Percentiles rank a stretch among this genome's conserved stretches.
Evolutionary conservation across 2,888 invertebrate genomes (phyloP).

Genomic region (Hypsopygia costalis): DNA sequence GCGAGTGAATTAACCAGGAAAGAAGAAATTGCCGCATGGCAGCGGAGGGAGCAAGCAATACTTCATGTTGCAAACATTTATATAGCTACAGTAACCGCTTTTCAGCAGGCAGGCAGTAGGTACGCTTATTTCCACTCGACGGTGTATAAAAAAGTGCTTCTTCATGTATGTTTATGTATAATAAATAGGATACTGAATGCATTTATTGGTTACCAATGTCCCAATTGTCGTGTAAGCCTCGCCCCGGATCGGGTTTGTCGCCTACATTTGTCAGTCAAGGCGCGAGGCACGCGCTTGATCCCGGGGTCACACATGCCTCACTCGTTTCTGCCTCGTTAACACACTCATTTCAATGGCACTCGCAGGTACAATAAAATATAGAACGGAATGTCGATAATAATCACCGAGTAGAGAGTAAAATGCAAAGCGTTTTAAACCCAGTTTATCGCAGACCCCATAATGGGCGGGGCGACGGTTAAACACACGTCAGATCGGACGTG

Average conservation of each 20-base stretch:
- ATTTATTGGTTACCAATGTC: no score
- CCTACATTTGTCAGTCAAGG: constrained; percentile 44
- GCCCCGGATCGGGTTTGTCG: constrained; percentile 36
- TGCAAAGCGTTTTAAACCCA: constrained; percentile 15
- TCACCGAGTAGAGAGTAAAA: constrained; percentile 14
- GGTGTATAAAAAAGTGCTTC: no score
- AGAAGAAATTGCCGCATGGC: no score
- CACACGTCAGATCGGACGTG: constrained; percentile 22
- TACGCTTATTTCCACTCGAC: no score
- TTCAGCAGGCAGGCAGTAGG: no score
- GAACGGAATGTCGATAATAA: constrained; percentile 24
- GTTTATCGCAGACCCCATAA: constrained; percentile 17
- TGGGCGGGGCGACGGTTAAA: constrained; percentile 24
- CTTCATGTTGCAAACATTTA: no score
- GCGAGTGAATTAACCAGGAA: no score
- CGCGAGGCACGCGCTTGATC: constrained; percentile 51
- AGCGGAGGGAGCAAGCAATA: no score
- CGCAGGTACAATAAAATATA: constrained; percentile 32
- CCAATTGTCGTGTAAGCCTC: no score
- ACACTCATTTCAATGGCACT: constrained; percentile 44
- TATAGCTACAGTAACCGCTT: no score
- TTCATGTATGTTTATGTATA: no score
- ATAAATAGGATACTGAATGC: no score
- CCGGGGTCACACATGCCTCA: constrained; percentile 49
- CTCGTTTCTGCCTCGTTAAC: constrained; percentile 54